A percentile compares a stretch with the other conserved stretches of the same genome.
Conservation (phyloP, 2,888 invertebrate species). For the Ophion slaviceki region DNA sequence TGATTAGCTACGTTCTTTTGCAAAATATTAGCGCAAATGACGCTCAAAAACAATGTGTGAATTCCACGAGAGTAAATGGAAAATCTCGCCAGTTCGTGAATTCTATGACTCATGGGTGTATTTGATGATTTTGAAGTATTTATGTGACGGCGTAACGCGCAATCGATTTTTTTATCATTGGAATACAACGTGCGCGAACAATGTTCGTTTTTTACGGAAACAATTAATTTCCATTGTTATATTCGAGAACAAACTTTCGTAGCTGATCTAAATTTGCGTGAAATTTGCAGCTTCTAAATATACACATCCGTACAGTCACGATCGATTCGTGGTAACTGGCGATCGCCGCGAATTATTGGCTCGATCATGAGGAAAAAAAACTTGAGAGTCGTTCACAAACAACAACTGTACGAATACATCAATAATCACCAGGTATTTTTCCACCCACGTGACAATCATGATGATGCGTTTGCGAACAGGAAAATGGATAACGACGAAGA, state of each 20-base stretch:
- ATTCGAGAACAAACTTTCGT: not conserved
- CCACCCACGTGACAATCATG: not conserved
- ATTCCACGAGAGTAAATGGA: not conserved
- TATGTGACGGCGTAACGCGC: not conserved
- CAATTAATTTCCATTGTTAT: not conserved
- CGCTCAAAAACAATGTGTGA: not conserved
- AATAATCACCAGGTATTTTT: slow-evolving; percentile 69
- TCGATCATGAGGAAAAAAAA: slow-evolving; percentile 81
- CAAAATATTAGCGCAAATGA: not conserved
- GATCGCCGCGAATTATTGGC: not conserved
- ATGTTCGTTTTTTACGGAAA: slow-evolving; percentile 1
- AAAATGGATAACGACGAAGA: not conserved
- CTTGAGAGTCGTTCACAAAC: slow-evolving; percentile 79
- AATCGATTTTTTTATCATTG: not conserved
- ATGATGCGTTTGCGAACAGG: not conserved
- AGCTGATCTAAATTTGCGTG: not conserved
- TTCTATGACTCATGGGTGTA: not conserved
- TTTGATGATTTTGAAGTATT: not conserved
- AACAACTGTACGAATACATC: slow-evolving; percentile 76
- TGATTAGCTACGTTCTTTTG: not conserved
- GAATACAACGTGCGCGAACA: not conserved
- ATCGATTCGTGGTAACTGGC: not conserved
- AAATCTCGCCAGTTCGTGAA: not conserved
- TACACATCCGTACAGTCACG: not conserved
- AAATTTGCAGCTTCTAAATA: not conserved